A percentile compares a stretch with the other conserved stretches of the same genome.
Conservation (phyloP, 2,797 vertebrate genomes). For the Lagorchestes hirsutus region DNA sequence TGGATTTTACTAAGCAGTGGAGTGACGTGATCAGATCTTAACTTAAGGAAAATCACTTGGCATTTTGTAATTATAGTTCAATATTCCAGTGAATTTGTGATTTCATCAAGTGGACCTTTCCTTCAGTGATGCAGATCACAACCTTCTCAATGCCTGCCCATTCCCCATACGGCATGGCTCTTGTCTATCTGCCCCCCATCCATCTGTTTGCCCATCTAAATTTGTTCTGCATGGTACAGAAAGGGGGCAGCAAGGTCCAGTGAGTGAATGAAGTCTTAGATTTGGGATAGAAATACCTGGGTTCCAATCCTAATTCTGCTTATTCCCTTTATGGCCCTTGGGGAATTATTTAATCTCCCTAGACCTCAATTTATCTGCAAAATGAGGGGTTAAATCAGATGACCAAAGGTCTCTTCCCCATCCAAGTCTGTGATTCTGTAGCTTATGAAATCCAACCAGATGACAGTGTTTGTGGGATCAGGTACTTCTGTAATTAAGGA, state of each 20-base stretch:
- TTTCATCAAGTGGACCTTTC: neutral
- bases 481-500: conserved; percentile 4
- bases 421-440: neutral
- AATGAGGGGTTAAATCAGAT: neutral
- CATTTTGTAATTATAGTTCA: neutral
- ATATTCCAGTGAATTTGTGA: neutral
- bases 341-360: neutral
- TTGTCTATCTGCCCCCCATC: no score
- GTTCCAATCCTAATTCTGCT: neutral
- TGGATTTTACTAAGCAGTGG: neutral
- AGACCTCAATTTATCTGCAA: neutral
- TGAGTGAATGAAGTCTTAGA: neutral
- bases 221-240: conserved; percentile 18
- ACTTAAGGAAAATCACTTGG: neutral
- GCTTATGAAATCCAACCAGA: neutral
- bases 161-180: neutral
- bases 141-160: neutral
- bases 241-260: neutral
- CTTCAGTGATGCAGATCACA: neutral
- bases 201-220: neutral
- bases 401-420: neutral
- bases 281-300: neutral
- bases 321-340: neutral
- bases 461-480: neutral
- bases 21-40: neutral